Conservation (phyloP, 1,140 invertebrate genomes). For the Drosophila pallidifrons region DNA sequence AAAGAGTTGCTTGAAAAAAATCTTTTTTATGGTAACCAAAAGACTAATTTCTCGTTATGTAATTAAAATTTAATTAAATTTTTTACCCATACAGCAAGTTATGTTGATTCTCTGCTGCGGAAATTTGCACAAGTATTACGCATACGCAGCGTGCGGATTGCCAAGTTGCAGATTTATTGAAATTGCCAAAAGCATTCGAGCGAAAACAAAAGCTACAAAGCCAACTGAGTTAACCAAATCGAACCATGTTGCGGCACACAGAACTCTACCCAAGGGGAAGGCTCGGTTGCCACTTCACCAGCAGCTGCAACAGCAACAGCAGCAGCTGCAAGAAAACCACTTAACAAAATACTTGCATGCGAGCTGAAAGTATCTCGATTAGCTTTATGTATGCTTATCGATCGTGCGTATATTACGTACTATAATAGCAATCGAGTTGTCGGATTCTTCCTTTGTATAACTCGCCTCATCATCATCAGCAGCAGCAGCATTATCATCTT, state of each 20-base stretch:
- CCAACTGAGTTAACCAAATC: conserved; percentile 35
- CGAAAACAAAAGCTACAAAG: conserved; percentile 44
- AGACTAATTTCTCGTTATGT: background rate
- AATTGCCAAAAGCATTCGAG: conserved; percentile 35
- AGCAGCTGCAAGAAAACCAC: conserved; percentile 30
- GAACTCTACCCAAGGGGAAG: too few species aligned
- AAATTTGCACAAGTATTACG: conserved; percentile 38
- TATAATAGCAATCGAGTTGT: background rate
- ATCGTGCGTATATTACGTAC: background rate
- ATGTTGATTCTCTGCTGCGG: conserved; percentile 18
- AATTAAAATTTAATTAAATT: background rate
- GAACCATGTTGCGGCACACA: conserved; percentile 5
- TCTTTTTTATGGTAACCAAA: background rate
- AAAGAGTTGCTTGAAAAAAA: background rate
- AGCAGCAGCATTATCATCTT: background rate
- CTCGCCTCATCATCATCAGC: background rate
- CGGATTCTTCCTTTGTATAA: conserved; percentile 9
- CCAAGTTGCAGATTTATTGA: conserved; percentile 27
- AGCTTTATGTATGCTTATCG: conserved; percentile 4
- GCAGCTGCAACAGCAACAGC: too few species aligned
- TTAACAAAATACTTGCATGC: conserved; percentile 43
- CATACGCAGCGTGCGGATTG: conserved; percentile 30
- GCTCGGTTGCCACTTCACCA: conserved; percentile 10
- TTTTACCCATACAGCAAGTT: background rate
- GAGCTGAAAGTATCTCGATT: conserved; percentile 30